These are phyloP conservation scores for Drosophila rellima DNA, from an alignment of 2,888 invertebrate genomes.

Conservation along the genomic window DNA sequence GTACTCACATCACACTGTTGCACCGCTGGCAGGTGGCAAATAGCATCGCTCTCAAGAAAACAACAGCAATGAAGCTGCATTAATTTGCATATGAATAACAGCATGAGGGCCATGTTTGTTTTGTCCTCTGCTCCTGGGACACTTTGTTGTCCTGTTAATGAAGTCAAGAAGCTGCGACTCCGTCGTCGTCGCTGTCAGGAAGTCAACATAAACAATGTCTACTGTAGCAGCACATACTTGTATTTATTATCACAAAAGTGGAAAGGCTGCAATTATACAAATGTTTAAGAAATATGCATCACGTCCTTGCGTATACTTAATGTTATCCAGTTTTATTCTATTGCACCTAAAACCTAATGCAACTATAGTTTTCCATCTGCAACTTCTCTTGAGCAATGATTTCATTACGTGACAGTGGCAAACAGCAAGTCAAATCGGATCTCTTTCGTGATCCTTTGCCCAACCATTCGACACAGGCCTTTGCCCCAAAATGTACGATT, in stretches of 20 bases:
- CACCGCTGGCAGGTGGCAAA: constrained; percentile 39
- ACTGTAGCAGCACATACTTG: constrained; percentile 6
- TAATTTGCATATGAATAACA: constrained; percentile 76
- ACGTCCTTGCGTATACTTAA: background rate
- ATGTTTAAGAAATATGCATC: background rate
- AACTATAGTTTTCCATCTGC: constrained; percentile 17
- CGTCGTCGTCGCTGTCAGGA: constrained; percentile 7
- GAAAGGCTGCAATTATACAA: constrained; percentile 19
- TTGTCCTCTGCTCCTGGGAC: constrained; percentile 15
- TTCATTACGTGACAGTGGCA: background rate
- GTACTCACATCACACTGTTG: constrained; percentile 57
- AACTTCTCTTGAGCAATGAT: background rate
- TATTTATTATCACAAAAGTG: constrained; percentile 44
- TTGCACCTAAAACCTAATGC: constrained; percentile 41
- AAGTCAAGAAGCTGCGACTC: constrained; percentile 72
- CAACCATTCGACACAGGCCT: constrained; percentile 38
- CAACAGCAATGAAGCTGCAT: constrained; percentile 54
- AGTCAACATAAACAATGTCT: constrained; percentile 18
- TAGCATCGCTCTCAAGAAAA: constrained; percentile 45
- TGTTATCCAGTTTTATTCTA: background rate
- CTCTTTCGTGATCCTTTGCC: background rate
- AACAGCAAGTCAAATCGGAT: constrained; percentile 15
- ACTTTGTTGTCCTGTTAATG: constrained; percentile 63
- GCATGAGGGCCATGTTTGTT: constrained; percentile 25
- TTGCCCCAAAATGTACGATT: constrained; percentile 28